Evolutionary conservation across 2,113 vertebrate species (phyloP), one percentile per base, ranked within the genome.

Genomic region (Zosterops pallidus): DNA sequence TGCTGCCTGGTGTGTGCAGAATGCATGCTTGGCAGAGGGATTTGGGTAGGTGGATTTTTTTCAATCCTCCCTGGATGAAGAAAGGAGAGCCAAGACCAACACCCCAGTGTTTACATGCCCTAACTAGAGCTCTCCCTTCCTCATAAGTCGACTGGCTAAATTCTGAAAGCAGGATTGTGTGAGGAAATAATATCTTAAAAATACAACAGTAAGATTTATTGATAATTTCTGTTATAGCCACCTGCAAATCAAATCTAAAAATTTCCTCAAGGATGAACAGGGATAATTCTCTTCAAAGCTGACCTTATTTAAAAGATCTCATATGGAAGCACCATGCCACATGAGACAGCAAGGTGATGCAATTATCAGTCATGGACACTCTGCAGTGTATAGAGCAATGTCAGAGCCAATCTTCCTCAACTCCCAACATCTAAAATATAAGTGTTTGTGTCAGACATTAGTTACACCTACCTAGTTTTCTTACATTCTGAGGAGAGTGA

Each of bases 1-100:
- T 18, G 52, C 22, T 89, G 67, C 53, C 59, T 0, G 0, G 19
- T 13, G 33, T 17, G 18, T 46, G 62, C 0, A 4, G 59, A 72
- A 81, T 19, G 37, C 29, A 16, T 16, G 60, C 35, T 28, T 87
- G 56, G 39, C 62, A 76, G 56, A 86, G 31, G 31, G 24, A n/a
- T 42, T 47, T 79, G 28, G 2, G 28, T 42, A 14, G 28, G 16
- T 47, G 18, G 41, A 46, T 60, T 50, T 57, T 72, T 93, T 84
- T 53, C 44, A 41, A 1, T 57, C 37, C 6, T 77, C 29, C 22
- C 6, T 83, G 31, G 17, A 50, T 86, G 41, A 69, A 76, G 50
- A 63, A 86, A 78, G 31, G 31, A 86, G 28, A 90, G 21, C 5
- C 23, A 59, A 82, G 44, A 83, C 31, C 41, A 86, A 59, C 42